These are phyloP conservation scores for Apeira syringaria DNA, from an alignment of 2,888 invertebrate genomes.

Conservation along the genomic window DNA sequence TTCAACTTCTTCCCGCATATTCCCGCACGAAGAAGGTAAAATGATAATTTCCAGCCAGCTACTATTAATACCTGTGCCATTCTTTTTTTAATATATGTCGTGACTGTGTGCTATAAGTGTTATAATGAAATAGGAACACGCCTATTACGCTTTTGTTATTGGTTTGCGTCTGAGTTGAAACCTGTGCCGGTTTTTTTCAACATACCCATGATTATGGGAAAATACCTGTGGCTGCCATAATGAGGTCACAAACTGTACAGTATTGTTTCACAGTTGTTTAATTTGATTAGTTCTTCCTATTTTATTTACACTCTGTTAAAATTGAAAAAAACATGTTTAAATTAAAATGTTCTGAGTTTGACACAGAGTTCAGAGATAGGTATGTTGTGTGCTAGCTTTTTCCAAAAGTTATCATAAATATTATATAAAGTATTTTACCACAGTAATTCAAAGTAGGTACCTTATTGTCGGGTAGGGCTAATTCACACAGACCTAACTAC, in stretches of 20 bases:
- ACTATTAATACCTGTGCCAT: conserved; percentile 13
- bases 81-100: background rate
- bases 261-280: background rate
- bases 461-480: no score
- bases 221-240: background rate
- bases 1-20: conserved; percentile 45
- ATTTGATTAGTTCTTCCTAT: no score
- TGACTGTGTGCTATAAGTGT: conserved; percentile 13
- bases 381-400: no score
- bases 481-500: no score
- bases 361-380: no score
- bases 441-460: no score
- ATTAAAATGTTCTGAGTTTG: no score
- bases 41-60: conserved; percentile 25
- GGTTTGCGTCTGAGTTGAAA: conserved; percentile 43
- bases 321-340: no score
- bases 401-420: no score
- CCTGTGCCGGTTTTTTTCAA: conserved; percentile 32
- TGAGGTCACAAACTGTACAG: background rate
- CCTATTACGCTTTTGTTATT: conserved; percentile 46
- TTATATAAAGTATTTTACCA: no score
- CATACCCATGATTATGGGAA: conserved; percentile 9
- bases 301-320: no score
- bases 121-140: conserved; percentile 33
- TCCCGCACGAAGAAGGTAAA: conserved; percentile 67